Base-by-base conservation (phyloP, 2,797 vertebrate species). In the Falco rusticolus region DNA sequence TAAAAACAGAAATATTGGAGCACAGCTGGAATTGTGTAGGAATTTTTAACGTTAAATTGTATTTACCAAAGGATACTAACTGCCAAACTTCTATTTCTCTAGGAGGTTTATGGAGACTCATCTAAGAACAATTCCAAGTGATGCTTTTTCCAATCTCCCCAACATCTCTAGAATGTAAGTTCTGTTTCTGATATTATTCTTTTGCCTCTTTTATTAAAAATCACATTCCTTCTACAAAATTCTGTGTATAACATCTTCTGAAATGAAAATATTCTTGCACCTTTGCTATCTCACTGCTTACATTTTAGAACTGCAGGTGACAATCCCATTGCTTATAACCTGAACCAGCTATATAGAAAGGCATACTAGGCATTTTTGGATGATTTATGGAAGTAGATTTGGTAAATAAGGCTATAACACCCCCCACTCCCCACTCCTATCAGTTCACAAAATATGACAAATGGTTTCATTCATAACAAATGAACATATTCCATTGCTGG, bases 161-260 rank as follows among this genome's bases (percentile, higher is more conserved):
- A 99, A 99, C 98, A 99, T 99, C 96, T 99, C 99, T 83, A 98
- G 98, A 84, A 99, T 99, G 99, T 99, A 98, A 99, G 99, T 99
- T 90, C 71, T 22, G n/a, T 81, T 95, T 95, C 54, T 51, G 39
- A 77, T 83, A 53, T 16, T 76, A 33, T 45, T 87, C 24, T 89
- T 87, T 63, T 29, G 70, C 3, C 13, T 51, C 28, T 70, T 84
- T 66, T 41, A 68, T 64, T 78, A 45, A 91, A 87, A 87, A 61
- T 47, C 19, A 81, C 10, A 66, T 47, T 89, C 9, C 10, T 70
- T 74, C 64, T 87, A 29, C 43, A 69, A 76, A 92, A 69, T 69
- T 61, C 31, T 83, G 7, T 48, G 3, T 72, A 37, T 57, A 84
- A 93, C 90, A 64, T 28, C 22, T 24, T 90, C 19, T 7, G 9